Conservation (phyloP, 2,888 invertebrate genomes). For the Synergus japonicus region DNA sequence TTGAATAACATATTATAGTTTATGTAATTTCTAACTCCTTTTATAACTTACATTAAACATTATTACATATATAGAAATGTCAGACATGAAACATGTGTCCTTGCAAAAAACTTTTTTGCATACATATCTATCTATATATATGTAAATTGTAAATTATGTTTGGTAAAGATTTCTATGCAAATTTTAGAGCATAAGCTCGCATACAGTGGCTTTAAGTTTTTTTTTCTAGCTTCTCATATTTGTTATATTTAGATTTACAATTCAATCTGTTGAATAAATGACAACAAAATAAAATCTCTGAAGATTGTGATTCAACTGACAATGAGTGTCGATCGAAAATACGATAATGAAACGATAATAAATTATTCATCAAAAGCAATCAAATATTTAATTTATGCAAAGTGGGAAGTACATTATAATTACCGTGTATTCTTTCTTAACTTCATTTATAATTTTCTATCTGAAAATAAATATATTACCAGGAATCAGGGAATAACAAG, state of each 20-base stretch:
- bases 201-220: neutral
- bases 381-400: neutral
- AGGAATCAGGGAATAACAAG: neutral
- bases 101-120: neutral
- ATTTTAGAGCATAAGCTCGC: neutral
- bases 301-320: neutral
- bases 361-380: neutral
- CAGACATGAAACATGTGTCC: conserved; percentile 17
- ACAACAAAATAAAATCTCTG: neutral
- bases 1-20: conserved; percentile 7
- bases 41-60: conserved; percentile 1
- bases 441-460: neutral
- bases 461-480: neutral
- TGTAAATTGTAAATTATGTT: conserved; percentile 15
- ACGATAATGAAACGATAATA: neutral
- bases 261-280: neutral
- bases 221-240: neutral
- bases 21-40: conserved; percentile 9
- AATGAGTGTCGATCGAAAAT: neutral
- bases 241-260: neutral
- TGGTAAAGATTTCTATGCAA: neutral
- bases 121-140: neutral
- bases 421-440: neutral
- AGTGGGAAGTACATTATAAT: neutral
- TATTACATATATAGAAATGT: conserved; percentile 14